Percentiles rank a stretch among this genome's conserved stretches.
Evolutionary conservation across 2,797 vertebrate genomes (phyloP).

Genomic region (Caiman crocodilus): DNA sequence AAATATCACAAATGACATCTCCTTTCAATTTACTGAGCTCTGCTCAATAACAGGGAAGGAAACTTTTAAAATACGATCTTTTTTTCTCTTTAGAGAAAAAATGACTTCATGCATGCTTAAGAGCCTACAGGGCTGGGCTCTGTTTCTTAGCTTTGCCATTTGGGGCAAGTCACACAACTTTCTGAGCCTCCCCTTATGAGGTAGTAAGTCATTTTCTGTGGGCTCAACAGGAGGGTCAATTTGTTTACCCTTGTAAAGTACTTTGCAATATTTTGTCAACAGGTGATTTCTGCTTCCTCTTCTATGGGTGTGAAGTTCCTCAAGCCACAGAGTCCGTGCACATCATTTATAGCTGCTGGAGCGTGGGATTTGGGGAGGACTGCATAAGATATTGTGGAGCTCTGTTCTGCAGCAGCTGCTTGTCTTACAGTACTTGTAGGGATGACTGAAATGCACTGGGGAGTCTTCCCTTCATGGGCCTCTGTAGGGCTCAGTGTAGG

Average conservation of each 20-base stretch:
- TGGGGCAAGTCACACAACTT: too few relatives aligned
- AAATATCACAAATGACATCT: not conserved
- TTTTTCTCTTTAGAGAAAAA: not conserved
- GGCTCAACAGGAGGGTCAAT: not conserved
- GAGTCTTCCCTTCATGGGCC: not conserved
- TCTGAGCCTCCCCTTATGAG: not conserved
- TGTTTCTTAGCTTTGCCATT: not conserved
- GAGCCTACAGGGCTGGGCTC: not conserved
- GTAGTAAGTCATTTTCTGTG: not conserved
- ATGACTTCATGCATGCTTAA: not conserved
- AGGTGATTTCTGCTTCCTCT: fast-evolving
- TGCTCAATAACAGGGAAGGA: not conserved
- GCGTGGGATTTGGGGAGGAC: not conserved
- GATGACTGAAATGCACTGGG: not conserved
- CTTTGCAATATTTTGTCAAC: not conserved
- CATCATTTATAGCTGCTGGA: not conserved
- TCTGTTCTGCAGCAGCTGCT: not conserved
- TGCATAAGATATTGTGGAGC: not conserved
- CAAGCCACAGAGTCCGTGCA: not conserved
- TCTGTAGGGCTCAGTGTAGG: not conserved
- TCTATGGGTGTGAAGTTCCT: not conserved
- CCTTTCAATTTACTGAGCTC: not conserved
- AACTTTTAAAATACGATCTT: not conserved
- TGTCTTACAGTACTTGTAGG: not conserved
- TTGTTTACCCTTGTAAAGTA: not conserved